Evolutionary conservation across 2,797 vertebrate species (phyloP), one percentile per base, ranked within the genome.

Genomic region (Botia kubotai): DNA sequence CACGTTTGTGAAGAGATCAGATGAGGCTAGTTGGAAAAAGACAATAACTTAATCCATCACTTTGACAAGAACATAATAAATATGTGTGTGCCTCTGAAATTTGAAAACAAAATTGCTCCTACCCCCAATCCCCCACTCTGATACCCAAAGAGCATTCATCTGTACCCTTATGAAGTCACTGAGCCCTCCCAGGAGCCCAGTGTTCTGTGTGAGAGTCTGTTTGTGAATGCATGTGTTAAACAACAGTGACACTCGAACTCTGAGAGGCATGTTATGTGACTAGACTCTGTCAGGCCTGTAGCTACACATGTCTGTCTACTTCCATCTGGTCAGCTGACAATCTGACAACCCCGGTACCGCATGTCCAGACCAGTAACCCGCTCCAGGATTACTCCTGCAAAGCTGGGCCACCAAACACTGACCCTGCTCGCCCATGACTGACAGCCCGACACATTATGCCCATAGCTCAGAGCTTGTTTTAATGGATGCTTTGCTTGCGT

Each of bases 261-360:
- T 10, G n/a, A 79, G 46, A 72, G 33, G 69, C 69, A 79, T 72
- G 77, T 79, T 63, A 79, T 72, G 58, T 12, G 60, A 79, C 69
- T 46, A 36, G 77, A 72, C 69, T 79, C 46, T 71, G 33, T 14
- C 10, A 79, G 29, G 66, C 72, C 66, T 80, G 71, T 52, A 80
- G 58, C 72, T 75, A 62, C 65, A 6, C 36, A 0, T 80, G 39
- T 80, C 77, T 83, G 82, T 83, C 82, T 72, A 46, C 66, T 76
- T 76, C 67, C 43, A 83, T 83, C 60, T 79, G 75, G 36, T 83
- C 82, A 80, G 29, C 46, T 36, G 57, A 62, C 80, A 82, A 58
- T 16, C 19, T 55, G 26, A 21, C 62, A 60, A 55, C 71, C 76
- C 12, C 16, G 74, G 68, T 55, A 79, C 13, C n/a, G 57, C 68